These are phyloP conservation scores for Plebejus melissa DNA, from an alignment of 2,888 invertebrate genomes.

Conservation along the genomic window DNA sequence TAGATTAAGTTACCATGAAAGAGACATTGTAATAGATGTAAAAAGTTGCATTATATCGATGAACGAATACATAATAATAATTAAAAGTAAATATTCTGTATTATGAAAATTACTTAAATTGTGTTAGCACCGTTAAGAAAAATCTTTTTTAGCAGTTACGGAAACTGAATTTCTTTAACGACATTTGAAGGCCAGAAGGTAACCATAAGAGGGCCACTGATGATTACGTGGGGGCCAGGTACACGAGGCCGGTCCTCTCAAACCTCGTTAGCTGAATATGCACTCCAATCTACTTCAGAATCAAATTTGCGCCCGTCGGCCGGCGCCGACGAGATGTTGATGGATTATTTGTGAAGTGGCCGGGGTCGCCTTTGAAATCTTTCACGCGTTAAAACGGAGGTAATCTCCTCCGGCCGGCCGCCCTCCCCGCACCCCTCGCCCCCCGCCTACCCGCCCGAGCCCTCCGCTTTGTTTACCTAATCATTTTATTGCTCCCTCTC, in stretches of 20 bases:
- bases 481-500: slow-evolving; percentile 61
- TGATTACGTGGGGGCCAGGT: slow-evolving; percentile 24
- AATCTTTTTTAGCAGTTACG: neutral
- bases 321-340: slow-evolving; percentile 61
- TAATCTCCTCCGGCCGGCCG: slow-evolving; percentile 56
- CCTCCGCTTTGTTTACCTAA: slow-evolving; percentile 69
- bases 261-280: slow-evolving; percentile 71
- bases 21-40: slow-evolving; percentile 3
- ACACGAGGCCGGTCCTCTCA: slow-evolving; percentile 41
- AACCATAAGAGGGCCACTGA: slow-evolving; percentile 22
- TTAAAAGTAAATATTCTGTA: neutral
- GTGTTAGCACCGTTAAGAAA: neutral
- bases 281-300: slow-evolving; percentile 70
- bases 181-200: slow-evolving; percentile 8
- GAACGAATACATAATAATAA: neutral
- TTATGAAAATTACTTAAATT: neutral
- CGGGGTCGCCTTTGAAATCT: slow-evolving; percentile 70
- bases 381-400: slow-evolving; percentile 78
- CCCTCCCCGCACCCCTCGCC: slow-evolving; percentile 37
- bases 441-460: slow-evolving; percentile 36
- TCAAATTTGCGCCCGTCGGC: slow-evolving; percentile 61
- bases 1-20: slow-evolving; percentile 11
- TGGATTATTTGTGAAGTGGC: slow-evolving; percentile 77
- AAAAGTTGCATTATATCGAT: slow-evolving; percentile 2
- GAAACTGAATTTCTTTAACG: neutral